A percentile compares a stretch with the other conserved stretches of the same genome.
These are phyloP conservation scores for Butorides virescens DNA, from an alignment of 2,113 vertebrate species.

Conservation along the genomic window DNA sequence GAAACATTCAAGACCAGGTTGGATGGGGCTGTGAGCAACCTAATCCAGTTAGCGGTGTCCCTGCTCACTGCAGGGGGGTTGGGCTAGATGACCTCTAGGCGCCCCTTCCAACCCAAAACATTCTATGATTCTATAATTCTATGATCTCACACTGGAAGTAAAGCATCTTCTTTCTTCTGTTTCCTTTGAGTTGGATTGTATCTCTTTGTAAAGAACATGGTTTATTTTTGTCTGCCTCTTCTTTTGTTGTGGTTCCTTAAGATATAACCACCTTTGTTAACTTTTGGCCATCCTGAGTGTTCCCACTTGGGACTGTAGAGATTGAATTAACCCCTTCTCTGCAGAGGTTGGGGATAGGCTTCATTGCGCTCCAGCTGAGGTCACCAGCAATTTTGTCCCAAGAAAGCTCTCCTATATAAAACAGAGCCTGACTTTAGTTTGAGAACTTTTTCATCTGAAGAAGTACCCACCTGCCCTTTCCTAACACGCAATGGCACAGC, in stretches of 20 bases:
- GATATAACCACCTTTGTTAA: neutral
- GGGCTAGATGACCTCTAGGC: too few species aligned
- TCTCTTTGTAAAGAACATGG: neutral
- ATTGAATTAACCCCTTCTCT: neutral
- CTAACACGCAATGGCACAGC: neutral
- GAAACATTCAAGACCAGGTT: too few species aligned
- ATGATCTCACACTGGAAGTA: neutral
- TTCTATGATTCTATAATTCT: too few species aligned
- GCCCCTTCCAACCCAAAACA: too few species aligned
- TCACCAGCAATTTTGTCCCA: neutral
- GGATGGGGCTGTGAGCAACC: too few species aligned
- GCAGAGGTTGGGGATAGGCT: neutral
- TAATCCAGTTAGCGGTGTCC: too few species aligned
- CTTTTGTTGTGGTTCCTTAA: neutral
- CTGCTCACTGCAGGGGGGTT: too few species aligned
- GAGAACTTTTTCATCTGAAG: neutral
- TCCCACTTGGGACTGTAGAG: neutral
- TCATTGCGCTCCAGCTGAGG: neutral
- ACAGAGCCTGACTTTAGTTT: neutral
- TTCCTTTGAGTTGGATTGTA: neutral
- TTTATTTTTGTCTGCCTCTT: neutral
- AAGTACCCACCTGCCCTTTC: neutral
- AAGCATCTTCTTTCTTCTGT: neutral
- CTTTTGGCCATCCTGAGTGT: neutral
- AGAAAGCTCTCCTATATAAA: neutral